phyloP scores from a whole-genome alignment of 2,797 vertebrate species.

The Danio albolineatus region DNA sequence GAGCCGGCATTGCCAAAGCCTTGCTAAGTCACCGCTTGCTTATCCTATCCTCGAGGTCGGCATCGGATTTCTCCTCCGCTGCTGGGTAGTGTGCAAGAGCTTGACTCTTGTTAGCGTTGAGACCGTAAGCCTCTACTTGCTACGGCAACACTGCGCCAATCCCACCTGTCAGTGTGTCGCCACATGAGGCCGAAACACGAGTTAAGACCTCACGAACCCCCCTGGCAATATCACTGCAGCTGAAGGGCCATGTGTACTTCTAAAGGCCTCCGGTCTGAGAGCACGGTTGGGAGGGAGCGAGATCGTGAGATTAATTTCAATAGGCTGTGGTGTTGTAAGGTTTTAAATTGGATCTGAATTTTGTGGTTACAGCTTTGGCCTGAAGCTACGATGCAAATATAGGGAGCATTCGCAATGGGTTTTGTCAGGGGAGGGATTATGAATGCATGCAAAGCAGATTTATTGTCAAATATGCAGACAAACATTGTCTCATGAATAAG shows the following conservation, averaged over 20 bases:
- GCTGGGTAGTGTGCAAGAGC: slow-evolving; percentile 24
- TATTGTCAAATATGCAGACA: slow-evolving; percentile 47
- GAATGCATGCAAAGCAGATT: slow-evolving; percentile 39
- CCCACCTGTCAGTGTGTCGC: slow-evolving; percentile 60
- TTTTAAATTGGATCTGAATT: slow-evolving; percentile 44
- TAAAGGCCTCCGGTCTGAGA: slow-evolving; percentile 4
- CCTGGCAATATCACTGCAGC: slow-evolving; percentile 33
- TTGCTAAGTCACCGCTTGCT: slow-evolving; percentile 50
- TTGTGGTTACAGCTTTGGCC: slow-evolving; percentile 16
- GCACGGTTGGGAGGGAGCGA: not conserved
- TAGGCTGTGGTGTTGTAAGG: slow-evolving; percentile 29
- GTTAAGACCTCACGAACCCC: slow-evolving; percentile 58
- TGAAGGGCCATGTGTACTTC: slow-evolving; percentile 10
- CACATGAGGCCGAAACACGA: slow-evolving; percentile 37
- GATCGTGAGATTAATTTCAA: slow-evolving; percentile 36
- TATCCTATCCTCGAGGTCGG: slow-evolving; percentile 42
- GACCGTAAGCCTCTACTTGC: slow-evolving; percentile 53
- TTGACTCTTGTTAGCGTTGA: slow-evolving; percentile 55
- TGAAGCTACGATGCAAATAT: slow-evolving; percentile 35
- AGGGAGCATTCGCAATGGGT: slow-evolving; percentile 35
- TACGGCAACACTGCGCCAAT: slow-evolving; percentile 57
- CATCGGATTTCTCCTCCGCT: slow-evolving; percentile 47
- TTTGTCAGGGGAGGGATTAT: slow-evolving; percentile 43
- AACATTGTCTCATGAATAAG: slow-evolving; percentile 39
- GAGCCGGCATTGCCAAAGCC: slow-evolving; percentile 11